Percentiles rank a stretch among this genome's conserved stretches.
Conservation (phyloP, 2,797 vertebrate genomes). For the Amazona finschi region DNA sequence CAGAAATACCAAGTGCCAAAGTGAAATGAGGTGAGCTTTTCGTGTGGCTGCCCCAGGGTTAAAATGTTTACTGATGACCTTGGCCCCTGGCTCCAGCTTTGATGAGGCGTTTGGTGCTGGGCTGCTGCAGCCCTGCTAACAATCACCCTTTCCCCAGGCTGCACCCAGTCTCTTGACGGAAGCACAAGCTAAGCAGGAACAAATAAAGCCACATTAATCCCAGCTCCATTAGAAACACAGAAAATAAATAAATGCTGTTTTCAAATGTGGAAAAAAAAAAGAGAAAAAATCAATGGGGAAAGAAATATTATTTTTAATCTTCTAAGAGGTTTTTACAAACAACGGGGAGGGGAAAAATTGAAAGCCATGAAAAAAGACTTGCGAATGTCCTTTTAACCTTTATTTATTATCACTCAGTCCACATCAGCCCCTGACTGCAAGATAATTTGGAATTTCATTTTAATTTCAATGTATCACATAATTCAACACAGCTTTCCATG, state of each 20-base stretch:
- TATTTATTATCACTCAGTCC: constrained; percentile 79
- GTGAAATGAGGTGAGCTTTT: not conserved
- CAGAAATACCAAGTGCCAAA: fast-evolving
- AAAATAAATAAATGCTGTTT: constrained; percentile 76
- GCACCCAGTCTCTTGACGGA: not conserved
- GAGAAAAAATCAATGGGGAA: constrained; percentile 76
- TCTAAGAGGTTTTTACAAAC: constrained; percentile 79
- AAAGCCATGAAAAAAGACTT: constrained; percentile 76
- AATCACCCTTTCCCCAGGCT: not conserved
- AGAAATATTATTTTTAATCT: constrained; percentile 83
- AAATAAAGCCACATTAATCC: constrained; percentile 68
- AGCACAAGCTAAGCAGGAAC: constrained; percentile 22
- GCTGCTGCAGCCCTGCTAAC: not conserved
- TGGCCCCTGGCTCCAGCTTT: not conserved
- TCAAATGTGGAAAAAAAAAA: constrained; percentile 72
- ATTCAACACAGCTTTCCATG: constrained; percentile 70
- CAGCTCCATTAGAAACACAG: constrained; percentile 73
- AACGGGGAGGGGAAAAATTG: constrained; percentile 74
- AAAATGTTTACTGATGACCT: not conserved
- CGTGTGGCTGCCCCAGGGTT: not conserved
- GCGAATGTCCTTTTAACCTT: constrained; percentile 77
- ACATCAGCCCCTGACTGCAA: constrained; percentile 73
- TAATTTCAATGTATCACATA: constrained; percentile 77
- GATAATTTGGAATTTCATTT: constrained; percentile 81
- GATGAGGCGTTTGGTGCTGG: not conserved